Base-by-base conservation (phyloP, 2,113 vertebrate genomes). In the Gallinago undulata region DNA sequence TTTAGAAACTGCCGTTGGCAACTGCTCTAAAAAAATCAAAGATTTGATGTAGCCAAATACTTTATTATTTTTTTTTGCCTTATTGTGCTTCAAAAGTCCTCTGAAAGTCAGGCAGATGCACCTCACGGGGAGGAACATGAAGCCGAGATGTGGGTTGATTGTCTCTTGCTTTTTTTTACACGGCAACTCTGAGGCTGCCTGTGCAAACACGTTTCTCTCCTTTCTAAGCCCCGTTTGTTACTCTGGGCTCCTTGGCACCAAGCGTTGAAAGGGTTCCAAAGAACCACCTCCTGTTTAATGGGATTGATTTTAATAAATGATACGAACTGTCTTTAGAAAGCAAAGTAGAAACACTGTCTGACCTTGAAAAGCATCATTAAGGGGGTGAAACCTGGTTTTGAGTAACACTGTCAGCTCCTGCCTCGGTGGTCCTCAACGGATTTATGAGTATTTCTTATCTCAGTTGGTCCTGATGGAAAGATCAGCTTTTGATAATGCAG, bases 401-500 rank as follows among this genome's bases (percentile, higher is more conserved):
- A 82, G 51, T 74, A 72, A 50, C n/a, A 2, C 53, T 60, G 37
- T 67, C 64, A 62, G 94, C 79, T 70, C 50, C 76, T 67, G 76
- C 87, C 37, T 50, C 68, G 59, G n/a, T 62, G 75, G 37, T 35
- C 21, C 59, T 57, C 83, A 33, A 15, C 31, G 70, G 76, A 67
- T 70, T 70, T 74, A 6, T 1, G 6, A 60, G 59, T 68, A 30
- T 85, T 95, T 87, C 73, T 87, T 67, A 60, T 73, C 93, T 95
- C 81, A 82, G 0, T 80, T 80, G 69, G 75, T 90, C 85, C 64
- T 3, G 28, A 77, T 92, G 80, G 78, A 77, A 83, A 95, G 82
- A 94, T 93, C 78, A 89, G 84, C 86, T 92, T 81, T 84, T 87
- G 78, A 57, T 91, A 97, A 94, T 5, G 39, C 66, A 94, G 59